phyloP scores from a whole-genome alignment of 2,113 vertebrate species.

The Gymnogyps californianus region DNA sequence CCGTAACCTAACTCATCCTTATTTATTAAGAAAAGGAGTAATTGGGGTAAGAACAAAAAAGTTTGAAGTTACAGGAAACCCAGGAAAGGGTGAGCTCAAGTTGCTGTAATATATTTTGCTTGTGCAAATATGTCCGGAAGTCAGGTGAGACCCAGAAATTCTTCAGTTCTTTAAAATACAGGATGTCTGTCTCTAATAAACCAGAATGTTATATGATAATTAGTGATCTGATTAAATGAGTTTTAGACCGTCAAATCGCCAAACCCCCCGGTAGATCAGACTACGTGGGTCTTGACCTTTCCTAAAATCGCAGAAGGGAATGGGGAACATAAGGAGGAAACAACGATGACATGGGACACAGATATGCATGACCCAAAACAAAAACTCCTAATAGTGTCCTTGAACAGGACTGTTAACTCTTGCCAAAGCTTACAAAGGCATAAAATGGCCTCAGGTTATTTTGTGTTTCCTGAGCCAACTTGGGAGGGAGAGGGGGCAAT shows the following conservation, averaged over 20 bases:
- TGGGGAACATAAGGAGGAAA: neutral
- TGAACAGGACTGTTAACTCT: neutral
- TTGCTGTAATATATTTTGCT: neutral
- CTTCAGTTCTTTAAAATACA: neutral
- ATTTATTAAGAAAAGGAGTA: neutral
- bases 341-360: neutral
- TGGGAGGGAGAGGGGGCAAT: neutral
- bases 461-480: neutral
- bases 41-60: neutral
- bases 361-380: neutral
- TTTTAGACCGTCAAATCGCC: neutral
- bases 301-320: neutral
- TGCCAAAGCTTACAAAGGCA: neutral
- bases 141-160: neutral
- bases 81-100: neutral
- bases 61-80: neutral
- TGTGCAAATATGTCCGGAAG: neutral
- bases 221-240: neutral
- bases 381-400: neutral
- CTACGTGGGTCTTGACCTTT: neutral
- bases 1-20: slow-evolving; percentile 6
- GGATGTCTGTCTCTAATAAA: neutral
- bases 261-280: neutral
- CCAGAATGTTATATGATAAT: neutral
- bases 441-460: neutral